Conservation (phyloP, 2,113 vertebrate species). For the Pardalotus punctatus region DNA sequence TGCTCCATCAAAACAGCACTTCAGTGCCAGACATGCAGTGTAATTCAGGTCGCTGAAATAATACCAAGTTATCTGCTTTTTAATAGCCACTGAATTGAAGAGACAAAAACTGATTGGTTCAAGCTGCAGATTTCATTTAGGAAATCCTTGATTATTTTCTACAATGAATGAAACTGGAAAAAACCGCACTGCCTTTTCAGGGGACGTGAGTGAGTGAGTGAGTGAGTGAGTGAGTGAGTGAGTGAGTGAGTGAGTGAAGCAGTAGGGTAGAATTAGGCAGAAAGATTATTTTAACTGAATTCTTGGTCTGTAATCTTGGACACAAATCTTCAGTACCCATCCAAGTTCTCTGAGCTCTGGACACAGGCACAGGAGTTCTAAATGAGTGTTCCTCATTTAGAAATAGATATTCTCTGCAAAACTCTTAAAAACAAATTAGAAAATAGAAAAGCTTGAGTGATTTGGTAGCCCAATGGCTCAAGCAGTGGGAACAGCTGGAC, state of each 20-base stretch:
- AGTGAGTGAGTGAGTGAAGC: not conserved
- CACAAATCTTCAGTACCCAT: not conserved
- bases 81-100: not conserved
- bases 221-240: not conserved
- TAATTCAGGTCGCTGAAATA: not conserved
- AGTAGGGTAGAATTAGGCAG: not conserved
- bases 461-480: not conserved
- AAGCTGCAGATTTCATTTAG: not conserved
- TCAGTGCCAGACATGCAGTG: not conserved
- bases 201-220: not conserved
- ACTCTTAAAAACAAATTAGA: not conserved
- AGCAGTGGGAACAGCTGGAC: not conserved
- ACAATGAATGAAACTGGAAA: not conserved
- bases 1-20: not conserved
- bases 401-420: not conserved
- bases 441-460: not conserved
- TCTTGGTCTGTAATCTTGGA: not conserved
- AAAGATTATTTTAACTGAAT: not conserved
- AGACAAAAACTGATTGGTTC: not conserved
- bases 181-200: not conserved
- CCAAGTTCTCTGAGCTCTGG: not conserved
- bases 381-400: not conserved
- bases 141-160: not conserved
- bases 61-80: not conserved
- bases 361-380: not conserved